Conservation (phyloP, 2,888 invertebrate genomes). For the Carabus problematicus region DNA sequence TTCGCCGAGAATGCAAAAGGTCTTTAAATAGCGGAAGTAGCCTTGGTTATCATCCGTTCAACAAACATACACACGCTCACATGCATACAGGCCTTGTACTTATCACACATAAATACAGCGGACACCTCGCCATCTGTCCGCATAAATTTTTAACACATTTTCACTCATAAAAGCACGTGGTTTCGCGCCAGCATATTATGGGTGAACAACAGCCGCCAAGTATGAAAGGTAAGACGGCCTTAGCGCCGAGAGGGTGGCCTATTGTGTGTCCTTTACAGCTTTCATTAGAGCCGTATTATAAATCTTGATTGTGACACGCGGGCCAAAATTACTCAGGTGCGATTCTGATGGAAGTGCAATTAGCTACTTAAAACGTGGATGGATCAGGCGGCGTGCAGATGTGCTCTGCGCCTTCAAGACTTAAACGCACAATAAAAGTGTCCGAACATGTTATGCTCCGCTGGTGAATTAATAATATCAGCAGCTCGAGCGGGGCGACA, state of each 20-base stretch:
- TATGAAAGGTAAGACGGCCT: constrained; percentile 44
- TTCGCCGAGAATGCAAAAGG: no score
- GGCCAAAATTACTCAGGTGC: constrained; percentile 5
- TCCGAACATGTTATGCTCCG: background rate
- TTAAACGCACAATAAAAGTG: constrained; percentile 11
- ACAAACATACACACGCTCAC: no score
- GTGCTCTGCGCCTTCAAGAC: background rate
- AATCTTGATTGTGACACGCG: constrained; percentile 56
- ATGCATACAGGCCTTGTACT: no score
- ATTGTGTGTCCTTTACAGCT: constrained; percentile 57
- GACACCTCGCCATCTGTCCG: no score
- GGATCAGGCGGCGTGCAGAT: background rate
- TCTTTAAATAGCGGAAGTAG: no score
- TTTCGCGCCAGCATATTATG: constrained; percentile 56
- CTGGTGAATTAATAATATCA: constrained; percentile 3
- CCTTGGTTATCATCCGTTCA: no score
- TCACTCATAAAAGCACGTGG: constrained; percentile 7
- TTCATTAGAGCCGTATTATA: constrained; percentile 59
- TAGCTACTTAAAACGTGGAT: constrained; percentile 5
- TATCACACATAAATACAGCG: no score
- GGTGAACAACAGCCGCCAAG: no score
- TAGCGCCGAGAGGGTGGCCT: constrained; percentile 51
- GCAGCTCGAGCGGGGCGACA: constrained; percentile 2
- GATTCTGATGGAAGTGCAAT: constrained; percentile 13
- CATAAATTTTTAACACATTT: no score